Percentiles rank a stretch among this genome's conserved stretches.
phyloP scores from a whole-genome alignment of 2,888 invertebrate species.

The Doris montereyensis region DNA sequence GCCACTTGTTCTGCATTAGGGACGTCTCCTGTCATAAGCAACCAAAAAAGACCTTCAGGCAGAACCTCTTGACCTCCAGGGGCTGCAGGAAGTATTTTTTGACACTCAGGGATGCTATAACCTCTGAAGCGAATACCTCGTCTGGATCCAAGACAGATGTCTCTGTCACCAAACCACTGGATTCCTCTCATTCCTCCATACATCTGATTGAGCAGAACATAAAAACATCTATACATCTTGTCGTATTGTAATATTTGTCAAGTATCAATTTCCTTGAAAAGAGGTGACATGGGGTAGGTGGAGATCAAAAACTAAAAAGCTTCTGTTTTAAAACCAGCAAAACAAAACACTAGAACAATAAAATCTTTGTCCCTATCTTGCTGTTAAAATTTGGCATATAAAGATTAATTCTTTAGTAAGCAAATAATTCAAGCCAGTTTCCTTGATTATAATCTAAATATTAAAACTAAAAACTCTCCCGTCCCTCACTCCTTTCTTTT shows the following conservation, averaged over 20 bases:
- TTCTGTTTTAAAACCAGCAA: too few species aligned
- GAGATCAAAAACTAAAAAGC: too few species aligned
- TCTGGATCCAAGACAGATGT: conserved; percentile 95
- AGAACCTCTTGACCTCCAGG: conserved; percentile 84
- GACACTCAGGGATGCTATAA: conserved; percentile 92
- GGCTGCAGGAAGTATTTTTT: conserved; percentile 88
- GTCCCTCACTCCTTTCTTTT: neutral
- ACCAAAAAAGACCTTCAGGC: conserved; percentile 96
- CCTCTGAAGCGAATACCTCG: conserved; percentile 95
- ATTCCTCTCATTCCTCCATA: conserved; percentile 97
- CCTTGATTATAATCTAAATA: too few species aligned
- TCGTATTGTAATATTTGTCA: neutral
- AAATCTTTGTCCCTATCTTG: too few species aligned
- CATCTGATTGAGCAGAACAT: conserved; percentile 75
- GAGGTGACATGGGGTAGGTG: neutral
- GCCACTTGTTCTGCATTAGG: conserved; percentile 85
- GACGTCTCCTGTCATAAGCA: conserved; percentile 89
- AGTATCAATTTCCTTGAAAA: neutral
- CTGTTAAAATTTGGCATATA: too few species aligned
- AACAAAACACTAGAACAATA: too few species aligned
- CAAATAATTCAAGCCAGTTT: too few species aligned
- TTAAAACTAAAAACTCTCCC: too few species aligned
- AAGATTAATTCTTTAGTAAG: too few species aligned
- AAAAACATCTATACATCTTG: neutral
- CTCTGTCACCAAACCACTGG: conserved; percentile 93